Evolutionary conservation across 2,888 invertebrate genomes (phyloP).

Genomic region (Drepanosiphum platanoidis): DNA sequence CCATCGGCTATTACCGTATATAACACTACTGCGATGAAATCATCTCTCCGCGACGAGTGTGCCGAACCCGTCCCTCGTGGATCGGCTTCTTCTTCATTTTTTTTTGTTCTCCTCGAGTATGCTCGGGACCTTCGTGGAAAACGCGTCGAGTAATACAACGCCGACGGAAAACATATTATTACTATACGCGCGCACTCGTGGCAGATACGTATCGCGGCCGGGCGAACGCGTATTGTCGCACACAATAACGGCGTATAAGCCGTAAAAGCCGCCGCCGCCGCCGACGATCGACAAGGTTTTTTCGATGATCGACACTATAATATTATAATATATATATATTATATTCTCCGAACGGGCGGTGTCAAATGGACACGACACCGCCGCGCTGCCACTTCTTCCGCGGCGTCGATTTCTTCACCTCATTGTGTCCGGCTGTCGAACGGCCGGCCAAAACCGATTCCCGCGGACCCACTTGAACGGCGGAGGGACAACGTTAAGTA

Average conservation of each 20-base stretch:
- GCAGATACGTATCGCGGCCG: not conserved
- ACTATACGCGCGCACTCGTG: not conserved
- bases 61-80: no score
- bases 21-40: no score
- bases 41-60: no score
- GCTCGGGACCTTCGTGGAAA: not conserved
- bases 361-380: slow-evolving; percentile 35
- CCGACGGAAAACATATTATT: not conserved
- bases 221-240: not conserved
- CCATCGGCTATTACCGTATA: no score
- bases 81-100: no score
- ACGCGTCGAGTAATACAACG: not conserved
- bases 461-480: slow-evolving; percentile 32
- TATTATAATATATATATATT: not conserved
- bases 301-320: not conserved
- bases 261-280: not conserved
- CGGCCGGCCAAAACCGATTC: slow-evolving; percentile 14
- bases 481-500: not conserved
- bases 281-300: not conserved
- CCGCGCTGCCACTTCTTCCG: not conserved
- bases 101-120: no score
- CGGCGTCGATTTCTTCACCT: slow-evolving; percentile 46
- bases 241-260: not conserved
- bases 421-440: not conserved
- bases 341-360: slow-evolving; percentile 40